phyloP scores from a whole-genome alignment of 23 tunicate genomes.

The Botrylloides violaceus region DNA sequence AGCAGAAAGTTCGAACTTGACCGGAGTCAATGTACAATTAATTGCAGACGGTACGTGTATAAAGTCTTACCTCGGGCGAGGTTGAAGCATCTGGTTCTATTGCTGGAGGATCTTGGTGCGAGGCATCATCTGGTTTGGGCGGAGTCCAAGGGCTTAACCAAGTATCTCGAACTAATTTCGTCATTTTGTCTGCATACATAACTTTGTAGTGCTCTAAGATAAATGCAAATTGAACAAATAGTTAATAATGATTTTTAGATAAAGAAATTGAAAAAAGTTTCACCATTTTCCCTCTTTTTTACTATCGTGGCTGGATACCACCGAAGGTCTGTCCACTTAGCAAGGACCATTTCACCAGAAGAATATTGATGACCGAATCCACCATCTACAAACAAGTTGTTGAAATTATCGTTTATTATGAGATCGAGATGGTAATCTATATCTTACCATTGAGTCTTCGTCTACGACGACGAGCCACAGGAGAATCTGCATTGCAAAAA shows the following conservation, averaged over 20 bases:
- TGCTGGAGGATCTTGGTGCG: too few species aligned
- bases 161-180: conserved; percentile 46
- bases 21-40: too few species aligned
- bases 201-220: conserved; percentile 46
- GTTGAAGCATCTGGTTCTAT: too few species aligned
- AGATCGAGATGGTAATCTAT: too few species aligned
- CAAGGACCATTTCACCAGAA: conserved; percentile 46
- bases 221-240: background rate
- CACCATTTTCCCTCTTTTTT: conserved; percentile 29
- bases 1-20: too few species aligned
- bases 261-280: too few species aligned
- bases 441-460: background rate
- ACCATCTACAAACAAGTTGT: too few species aligned
- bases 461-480: background rate
- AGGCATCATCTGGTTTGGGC: background rate
- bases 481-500: background rate
- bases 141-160: conserved; percentile 77
- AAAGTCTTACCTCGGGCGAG: too few species aligned
- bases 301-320: conserved; percentile 65
- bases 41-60: too few species aligned
- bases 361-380: conserved; percentile 11
- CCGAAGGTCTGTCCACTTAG: conserved; percentile 67
- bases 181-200: conserved; percentile 49
- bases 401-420: too few species aligned
- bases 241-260: too few species aligned